Conservation (phyloP, 1,140 invertebrate species). For the Drosophila sulfurigaster region DNA sequence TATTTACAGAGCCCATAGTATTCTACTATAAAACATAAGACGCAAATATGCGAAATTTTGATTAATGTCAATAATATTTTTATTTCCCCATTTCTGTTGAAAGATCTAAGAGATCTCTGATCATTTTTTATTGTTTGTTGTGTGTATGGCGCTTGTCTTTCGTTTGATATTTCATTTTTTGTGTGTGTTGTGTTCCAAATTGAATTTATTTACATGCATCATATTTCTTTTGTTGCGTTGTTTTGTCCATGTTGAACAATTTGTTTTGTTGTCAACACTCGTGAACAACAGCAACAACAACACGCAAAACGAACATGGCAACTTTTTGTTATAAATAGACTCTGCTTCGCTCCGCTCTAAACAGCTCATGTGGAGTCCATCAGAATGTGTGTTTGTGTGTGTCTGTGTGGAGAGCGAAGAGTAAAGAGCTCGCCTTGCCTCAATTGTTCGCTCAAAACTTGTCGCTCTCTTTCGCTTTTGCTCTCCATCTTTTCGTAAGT, state of each 20-base stretch:
- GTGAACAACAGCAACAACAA: slow-evolving; percentile 23
- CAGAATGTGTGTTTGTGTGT: background rate
- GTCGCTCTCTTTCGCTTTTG: slow-evolving; percentile 14
- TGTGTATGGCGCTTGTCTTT: slow-evolving; percentile 35
- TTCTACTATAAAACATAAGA: background rate
- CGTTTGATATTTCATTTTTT: slow-evolving; percentile 28
- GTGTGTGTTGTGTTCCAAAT: slow-evolving; percentile 49
- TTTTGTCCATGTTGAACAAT: slow-evolving; percentile 77
- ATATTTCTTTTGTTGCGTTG: slow-evolving; percentile 66
- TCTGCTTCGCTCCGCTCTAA: slow-evolving; percentile 38
- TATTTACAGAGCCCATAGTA: slow-evolving; percentile 1
- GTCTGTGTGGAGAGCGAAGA: background rate
- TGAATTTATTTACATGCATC: slow-evolving; percentile 81
- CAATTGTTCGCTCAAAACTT: slow-evolving; percentile 2
- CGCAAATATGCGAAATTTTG: slow-evolving; percentile 8
- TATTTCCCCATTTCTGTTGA: slow-evolving; percentile 46
- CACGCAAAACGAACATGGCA: slow-evolving; percentile 56
- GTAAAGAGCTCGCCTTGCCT: background rate
- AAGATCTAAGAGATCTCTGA: slow-evolving; percentile 44
- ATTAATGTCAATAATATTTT: slow-evolving; percentile 52
- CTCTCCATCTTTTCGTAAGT: slow-evolving; percentile 12
- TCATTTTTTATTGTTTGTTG: slow-evolving; percentile 36
- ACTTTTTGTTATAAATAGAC: slow-evolving; percentile 74
- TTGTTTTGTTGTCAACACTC: slow-evolving; percentile 81
- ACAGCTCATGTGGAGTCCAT: slow-evolving; percentile 24